phyloP scores from a whole-genome alignment of 1,140 invertebrate genomes.

The Apis florea region DNA sequence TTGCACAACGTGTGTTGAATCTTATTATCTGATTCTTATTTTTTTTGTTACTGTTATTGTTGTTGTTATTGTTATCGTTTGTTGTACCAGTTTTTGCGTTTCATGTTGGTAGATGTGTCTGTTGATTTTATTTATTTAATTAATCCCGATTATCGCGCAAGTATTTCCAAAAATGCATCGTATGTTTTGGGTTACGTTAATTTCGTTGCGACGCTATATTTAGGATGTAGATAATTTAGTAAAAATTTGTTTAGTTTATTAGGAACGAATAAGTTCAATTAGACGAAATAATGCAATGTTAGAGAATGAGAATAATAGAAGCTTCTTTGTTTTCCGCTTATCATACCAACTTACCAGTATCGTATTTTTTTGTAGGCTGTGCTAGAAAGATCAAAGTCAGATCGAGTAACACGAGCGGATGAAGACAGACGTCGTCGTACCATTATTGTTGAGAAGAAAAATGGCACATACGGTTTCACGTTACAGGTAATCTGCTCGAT shows the following conservation, averaged over 20 bases:
- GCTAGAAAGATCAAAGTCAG: conserved; percentile 90
- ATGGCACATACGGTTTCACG: conserved; percentile 96
- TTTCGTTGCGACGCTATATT: conserved; percentile 18
- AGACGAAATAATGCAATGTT: neutral
- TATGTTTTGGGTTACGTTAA: neutral
- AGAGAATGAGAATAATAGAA: neutral
- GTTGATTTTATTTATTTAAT: conserved; percentile 4
- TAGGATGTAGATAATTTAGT: conserved; percentile 1
- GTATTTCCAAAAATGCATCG: neutral
- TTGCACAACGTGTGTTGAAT: conserved; percentile 53
- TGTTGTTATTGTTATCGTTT: neutral
- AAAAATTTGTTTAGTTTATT: neutral
- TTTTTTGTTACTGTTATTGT: neutral
- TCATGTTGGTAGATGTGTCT: neutral
- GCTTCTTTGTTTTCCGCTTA: neutral
- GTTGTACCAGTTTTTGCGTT: neutral
- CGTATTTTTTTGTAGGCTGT: conserved; percentile 80
- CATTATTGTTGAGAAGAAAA: conserved; percentile 95
- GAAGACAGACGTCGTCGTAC: conserved; percentile 91
- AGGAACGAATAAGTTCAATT: neutral
- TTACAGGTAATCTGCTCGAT: conserved; percentile 83
- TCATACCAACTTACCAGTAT: neutral
- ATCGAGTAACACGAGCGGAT: conserved; percentile 89
- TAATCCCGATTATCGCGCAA: neutral
- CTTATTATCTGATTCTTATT: conserved; percentile 43